phyloP scores from a whole-genome alignment of 2,888 invertebrate species.

The Creontiades dilutus region DNA sequence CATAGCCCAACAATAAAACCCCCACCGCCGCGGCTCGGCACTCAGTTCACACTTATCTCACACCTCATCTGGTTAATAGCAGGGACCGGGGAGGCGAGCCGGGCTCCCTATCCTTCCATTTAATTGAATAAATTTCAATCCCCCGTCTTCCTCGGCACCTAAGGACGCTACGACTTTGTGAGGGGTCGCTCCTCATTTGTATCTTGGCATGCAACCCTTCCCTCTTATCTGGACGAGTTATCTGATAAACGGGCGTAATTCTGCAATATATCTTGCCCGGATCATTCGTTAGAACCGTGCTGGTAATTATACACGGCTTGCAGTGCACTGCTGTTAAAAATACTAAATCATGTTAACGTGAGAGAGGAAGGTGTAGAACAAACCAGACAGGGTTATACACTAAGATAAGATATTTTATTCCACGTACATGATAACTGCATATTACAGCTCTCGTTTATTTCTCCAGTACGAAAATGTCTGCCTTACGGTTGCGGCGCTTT shows the following conservation, averaged over 20 bases:
- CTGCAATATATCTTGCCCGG: conserved; percentile 43
- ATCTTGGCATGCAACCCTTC: conserved; percentile 50
- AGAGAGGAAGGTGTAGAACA: not conserved
- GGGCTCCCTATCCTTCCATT: conserved; percentile 13
- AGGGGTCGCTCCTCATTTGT: conserved; percentile 44
- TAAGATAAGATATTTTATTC: not conserved
- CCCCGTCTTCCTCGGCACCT: conserved; percentile 9
- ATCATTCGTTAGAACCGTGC: conserved; percentile 54
- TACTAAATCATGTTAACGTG: conserved; percentile 38
- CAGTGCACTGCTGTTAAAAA: not conserved
- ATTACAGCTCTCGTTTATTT: too few relatives aligned
- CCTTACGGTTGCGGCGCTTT: too few relatives aligned
- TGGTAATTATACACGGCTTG: conserved; percentile 41
- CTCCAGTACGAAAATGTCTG: too few relatives aligned
- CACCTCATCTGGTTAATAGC: conserved; percentile 50
- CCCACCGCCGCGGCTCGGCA: not conserved
- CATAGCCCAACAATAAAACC: conserved; percentile 28
- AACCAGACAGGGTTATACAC: not conserved
- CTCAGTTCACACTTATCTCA: conserved; percentile 37
- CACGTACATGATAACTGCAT: not conserved
- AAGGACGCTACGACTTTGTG: conserved; percentile 44
- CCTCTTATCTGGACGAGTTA: not conserved
- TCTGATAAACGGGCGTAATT: conserved; percentile 59
- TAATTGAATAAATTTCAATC: conserved; percentile 60
- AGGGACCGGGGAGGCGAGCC: not conserved